Percentiles rank a stretch among this genome's conserved stretches.
phyloP scores from a whole-genome alignment of 2,888 invertebrate species.

The Lasius platythorax region DNA sequence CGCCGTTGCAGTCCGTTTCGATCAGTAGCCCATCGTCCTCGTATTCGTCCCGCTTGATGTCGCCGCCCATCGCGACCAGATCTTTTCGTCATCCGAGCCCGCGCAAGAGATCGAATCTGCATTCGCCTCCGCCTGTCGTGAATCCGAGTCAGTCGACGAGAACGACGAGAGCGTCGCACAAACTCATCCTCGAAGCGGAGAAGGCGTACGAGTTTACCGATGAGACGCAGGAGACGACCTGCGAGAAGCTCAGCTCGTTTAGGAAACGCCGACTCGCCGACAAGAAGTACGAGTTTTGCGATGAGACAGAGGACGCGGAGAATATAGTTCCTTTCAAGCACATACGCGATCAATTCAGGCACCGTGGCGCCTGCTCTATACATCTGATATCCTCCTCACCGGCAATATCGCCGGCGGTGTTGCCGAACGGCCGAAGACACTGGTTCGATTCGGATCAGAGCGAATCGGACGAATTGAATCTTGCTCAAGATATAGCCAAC shows the following conservation, averaged over 20 bases:
- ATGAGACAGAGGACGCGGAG: constrained; percentile 89
- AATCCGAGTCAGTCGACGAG: constrained; percentile 77
- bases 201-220: constrained; percentile 95
- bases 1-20: constrained; percentile 81
- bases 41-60: constrained; percentile 83
- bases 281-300: constrained; percentile 96
- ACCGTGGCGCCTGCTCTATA: constrained; percentile 77
- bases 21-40: constrained; percentile 81
- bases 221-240: constrained; percentile 91
- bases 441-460: constrained; percentile 83
- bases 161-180: constrained; percentile 82
- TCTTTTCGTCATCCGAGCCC: constrained; percentile 81
- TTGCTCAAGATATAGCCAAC: constrained; percentile 83
- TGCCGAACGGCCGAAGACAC: constrained; percentile 80
- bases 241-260: constrained; percentile 95
- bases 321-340: constrained; percentile 88
- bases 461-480: constrained; percentile 80
- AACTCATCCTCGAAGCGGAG: constrained; percentile 87
- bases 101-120: constrained; percentile 79
- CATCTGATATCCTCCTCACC: constrained; percentile 81
- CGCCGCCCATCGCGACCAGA: constrained; percentile 80
- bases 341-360: constrained; percentile 83
- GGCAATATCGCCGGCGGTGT: constrained; percentile 80
- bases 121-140: constrained; percentile 80
- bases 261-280: constrained; percentile 94